Percentiles rank a stretch among this genome's conserved stretches.
Evolutionary conservation across 2,888 invertebrate species (phyloP).

Genomic region (Meghimatium bilineatum): DNA sequence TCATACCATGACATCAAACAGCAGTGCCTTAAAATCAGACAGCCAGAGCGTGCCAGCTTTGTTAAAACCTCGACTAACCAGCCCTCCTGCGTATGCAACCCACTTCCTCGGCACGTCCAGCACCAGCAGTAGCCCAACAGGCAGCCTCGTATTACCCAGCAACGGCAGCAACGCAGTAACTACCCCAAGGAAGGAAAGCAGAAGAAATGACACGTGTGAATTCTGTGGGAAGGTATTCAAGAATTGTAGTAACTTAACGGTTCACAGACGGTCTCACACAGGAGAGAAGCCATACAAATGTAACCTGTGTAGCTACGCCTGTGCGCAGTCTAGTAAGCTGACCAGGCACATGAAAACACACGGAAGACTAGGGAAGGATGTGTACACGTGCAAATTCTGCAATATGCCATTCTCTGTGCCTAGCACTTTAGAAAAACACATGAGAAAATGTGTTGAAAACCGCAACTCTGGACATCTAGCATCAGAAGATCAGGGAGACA

Average conservation of each 20-base stretch:
- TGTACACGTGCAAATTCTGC: conserved; percentile 98
- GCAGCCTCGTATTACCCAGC: conserved; percentile 48
- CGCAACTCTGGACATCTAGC: conserved; percentile 58
- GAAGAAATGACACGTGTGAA: conserved; percentile 78
- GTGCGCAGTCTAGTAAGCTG: conserved; percentile 99
- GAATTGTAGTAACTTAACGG: conserved; percentile 84
- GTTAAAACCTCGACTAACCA: conserved; percentile 47
- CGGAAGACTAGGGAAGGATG: conserved; percentile 97
- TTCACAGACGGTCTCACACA: conserved; percentile 77
- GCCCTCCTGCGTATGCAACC: conserved; percentile 43
- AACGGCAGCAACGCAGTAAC: conserved; percentile 52
- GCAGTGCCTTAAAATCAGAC: conserved; percentile 64
- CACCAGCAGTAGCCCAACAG: conserved; percentile 53
- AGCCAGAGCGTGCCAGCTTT: conserved; percentile 48
- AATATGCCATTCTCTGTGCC: conserved; percentile 99
- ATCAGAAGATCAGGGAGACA: conserved; percentile 52
- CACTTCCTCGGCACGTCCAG: conserved; percentile 51
- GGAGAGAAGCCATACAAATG: conserved; percentile 99
- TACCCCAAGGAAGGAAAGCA: conserved; percentile 57
- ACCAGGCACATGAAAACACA: conserved; percentile 99
- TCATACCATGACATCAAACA: conserved; percentile 55
- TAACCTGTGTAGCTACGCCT: conserved; percentile 98
- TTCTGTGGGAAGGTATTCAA: conserved; percentile 87
- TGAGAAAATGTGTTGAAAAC: conserved; percentile 96
- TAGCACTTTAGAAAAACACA: conserved; percentile 99